phyloP scores from a whole-genome alignment of 2,797 vertebrate species.

The Novumbra hubbsi region DNA sequence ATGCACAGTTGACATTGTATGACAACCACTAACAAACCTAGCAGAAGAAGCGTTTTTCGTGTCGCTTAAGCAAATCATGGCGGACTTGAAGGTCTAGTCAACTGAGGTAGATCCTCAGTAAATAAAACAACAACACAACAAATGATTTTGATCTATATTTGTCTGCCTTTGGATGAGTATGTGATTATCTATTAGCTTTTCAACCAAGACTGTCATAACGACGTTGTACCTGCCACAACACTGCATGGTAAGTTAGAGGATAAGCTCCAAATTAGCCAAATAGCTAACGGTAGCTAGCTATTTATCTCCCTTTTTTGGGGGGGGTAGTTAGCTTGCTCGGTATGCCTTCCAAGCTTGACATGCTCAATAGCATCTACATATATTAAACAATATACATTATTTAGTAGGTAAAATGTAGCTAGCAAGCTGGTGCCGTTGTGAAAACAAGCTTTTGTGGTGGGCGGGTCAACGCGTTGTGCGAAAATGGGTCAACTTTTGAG shows the following conservation, averaged over 20 bases:
- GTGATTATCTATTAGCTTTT: constrained; percentile 14
- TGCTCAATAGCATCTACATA: not conserved
- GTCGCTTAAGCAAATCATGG: constrained; percentile 53
- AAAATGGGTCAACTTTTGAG: no score
- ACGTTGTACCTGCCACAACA: constrained; percentile 13
- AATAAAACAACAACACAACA: not conserved
- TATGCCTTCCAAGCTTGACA: not conserved
- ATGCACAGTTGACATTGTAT: no score
- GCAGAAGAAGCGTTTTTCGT: constrained; percentile 33
- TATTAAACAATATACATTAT: not conserved
- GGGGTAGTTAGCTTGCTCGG: not conserved
- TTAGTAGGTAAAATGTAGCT: not conserved
- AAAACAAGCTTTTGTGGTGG: no score
- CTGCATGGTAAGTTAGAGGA: constrained; percentile 21
- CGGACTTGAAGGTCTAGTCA: constrained; percentile 36
- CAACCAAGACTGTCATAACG: constrained; percentile 14
- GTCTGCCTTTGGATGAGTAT: constrained; percentile 12
- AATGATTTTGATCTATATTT: not conserved
- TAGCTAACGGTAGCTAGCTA: constrained; percentile 3
- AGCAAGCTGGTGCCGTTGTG: no score
- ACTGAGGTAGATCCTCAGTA: constrained; percentile 21
- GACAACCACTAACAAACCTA: no score
- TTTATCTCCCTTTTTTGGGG: no score
- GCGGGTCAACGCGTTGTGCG: not conserved
- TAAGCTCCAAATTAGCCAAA: not conserved